Percentiles rank a stretch among this genome's conserved stretches.
Conservation (phyloP, 2,888 invertebrate species). For the Epistrophe grossulariae region DNA sequence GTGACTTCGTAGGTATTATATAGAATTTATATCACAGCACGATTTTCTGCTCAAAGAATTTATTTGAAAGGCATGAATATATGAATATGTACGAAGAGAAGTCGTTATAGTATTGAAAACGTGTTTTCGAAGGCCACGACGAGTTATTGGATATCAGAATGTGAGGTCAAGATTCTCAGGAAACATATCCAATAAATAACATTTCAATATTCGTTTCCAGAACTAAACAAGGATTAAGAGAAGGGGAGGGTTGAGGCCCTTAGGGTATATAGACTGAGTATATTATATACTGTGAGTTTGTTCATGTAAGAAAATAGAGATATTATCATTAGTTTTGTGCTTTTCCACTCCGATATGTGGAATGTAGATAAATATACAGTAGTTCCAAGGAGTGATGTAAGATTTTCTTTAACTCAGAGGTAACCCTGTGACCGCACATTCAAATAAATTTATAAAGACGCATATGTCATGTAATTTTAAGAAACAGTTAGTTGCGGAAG, state of each 20-base stretch:
- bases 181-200: slow-evolving; percentile 6
- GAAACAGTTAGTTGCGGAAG: too few relatives aligned
- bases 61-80: slow-evolving; percentile 23
- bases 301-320: not conserved
- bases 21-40: slow-evolving; percentile 3
- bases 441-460: too few relatives aligned
- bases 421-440: too few relatives aligned
- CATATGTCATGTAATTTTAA: too few relatives aligned
- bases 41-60: slow-evolving; percentile 27
- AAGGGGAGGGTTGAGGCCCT: not conserved
- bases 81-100: slow-evolving; percentile 10
- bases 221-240: not conserved
- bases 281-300: not conserved
- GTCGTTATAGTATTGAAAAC: slow-evolving; percentile 22
- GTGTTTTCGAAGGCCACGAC: slow-evolving; percentile 1
- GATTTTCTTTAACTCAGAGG: too few relatives aligned
- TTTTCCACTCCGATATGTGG: too few relatives aligned
- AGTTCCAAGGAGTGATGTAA: too few relatives aligned
- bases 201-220: slow-evolving; percentile 1
- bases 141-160: not conserved
- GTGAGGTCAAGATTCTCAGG: slow-evolving; percentile 24
- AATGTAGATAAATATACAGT: too few relatives aligned
- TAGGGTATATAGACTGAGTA: not conserved
- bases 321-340: not conserved
- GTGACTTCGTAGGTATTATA: slow-evolving; percentile 2